Conservation (phyloP, 2,113 vertebrate species). For the Holacanthus passer region DNA sequence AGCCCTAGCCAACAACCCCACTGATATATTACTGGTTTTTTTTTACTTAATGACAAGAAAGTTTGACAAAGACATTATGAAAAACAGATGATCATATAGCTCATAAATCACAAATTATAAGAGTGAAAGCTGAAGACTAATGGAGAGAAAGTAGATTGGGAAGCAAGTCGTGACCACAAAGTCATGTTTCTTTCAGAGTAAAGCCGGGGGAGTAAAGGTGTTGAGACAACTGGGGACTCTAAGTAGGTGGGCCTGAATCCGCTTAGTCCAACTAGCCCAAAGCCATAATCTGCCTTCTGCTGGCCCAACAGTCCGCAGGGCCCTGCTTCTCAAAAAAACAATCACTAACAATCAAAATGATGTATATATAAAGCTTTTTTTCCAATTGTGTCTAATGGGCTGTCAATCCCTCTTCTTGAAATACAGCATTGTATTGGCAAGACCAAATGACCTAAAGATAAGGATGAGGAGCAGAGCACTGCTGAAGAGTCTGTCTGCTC, state of each 20-base stretch:
- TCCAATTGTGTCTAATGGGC: neutral
- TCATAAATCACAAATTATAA: neutral
- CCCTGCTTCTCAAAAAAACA: conserved; percentile 20
- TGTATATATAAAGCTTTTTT: conserved; percentile 6
- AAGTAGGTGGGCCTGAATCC: conserved; percentile 66
- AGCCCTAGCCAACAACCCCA: neutral
- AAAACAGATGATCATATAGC: neutral
- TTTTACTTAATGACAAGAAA: neutral
- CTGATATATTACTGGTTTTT: neutral
- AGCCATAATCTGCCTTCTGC: conserved; percentile 74
- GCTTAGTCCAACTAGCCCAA: conserved; percentile 65
- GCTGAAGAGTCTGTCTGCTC: conserved; percentile 26
- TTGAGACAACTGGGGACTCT: conserved; percentile 28
- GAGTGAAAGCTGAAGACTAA: neutral
- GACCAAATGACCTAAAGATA: conserved; percentile 9
- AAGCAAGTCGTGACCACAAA: neutral
- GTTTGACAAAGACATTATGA: neutral
- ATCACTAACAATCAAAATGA: neutral
- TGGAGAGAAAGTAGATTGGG: neutral
- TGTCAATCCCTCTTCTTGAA: conserved; percentile 15
- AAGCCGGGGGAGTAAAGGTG: conserved; percentile 45
- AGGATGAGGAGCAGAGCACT: conserved; percentile 12
- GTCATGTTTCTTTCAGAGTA: conserved; percentile 18
- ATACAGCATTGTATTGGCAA: neutral
- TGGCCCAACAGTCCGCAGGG: conserved; percentile 29